Percentiles rank a stretch among this genome's conserved stretches.
phyloP scores from a whole-genome alignment of 2,113 vertebrate genomes.

The Tonatia bakeri region DNA sequence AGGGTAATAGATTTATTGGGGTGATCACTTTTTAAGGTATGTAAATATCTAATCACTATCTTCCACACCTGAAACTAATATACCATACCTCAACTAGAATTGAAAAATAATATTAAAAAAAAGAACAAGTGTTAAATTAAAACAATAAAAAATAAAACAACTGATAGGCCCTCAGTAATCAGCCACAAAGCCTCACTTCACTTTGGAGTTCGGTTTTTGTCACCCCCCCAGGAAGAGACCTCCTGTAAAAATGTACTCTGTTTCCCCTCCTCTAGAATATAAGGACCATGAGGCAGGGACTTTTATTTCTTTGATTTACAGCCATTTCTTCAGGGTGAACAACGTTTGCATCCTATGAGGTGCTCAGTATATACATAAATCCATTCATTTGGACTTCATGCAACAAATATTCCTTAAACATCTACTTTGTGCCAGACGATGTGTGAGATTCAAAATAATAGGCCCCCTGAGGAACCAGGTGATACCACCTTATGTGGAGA shows the following conservation, averaged over 20 bases:
- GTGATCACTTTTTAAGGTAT: no score
- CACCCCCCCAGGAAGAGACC: background rate
- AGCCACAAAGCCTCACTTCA: background rate
- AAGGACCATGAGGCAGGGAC: background rate
- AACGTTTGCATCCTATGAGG: background rate
- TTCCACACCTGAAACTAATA: background rate
- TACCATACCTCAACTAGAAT: background rate
- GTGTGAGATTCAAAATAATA: background rate
- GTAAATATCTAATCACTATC: no score
- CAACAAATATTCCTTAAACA: background rate
- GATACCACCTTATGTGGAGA: background rate
- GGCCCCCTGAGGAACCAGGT: background rate
- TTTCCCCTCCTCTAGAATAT: background rate
- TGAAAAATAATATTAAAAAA: background rate
- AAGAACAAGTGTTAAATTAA: background rate
- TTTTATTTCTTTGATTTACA: background rate
- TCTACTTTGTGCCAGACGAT: background rate
- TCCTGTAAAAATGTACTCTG: background rate
- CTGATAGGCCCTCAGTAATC: background rate
- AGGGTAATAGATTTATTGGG: no score
- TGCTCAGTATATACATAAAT: background rate
- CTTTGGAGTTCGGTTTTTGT: background rate
- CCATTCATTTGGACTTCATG: background rate
- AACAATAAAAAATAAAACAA: background rate
- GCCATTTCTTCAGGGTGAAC: background rate